phyloP scores from a whole-genome alignment of 2,888 invertebrate species.

The Xanthorhoe designata region DNA sequence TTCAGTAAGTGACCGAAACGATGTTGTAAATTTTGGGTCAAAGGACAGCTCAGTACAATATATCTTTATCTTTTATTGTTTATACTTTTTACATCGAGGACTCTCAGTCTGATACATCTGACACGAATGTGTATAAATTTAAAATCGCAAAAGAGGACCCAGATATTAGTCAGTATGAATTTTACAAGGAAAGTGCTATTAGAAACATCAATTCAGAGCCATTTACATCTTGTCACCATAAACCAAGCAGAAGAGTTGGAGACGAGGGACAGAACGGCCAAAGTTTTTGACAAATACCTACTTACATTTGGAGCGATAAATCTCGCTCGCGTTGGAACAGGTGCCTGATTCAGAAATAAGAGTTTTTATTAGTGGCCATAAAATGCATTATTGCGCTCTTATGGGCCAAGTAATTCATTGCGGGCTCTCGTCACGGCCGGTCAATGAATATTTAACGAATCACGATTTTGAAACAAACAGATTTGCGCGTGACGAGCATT shows the following conservation, averaged over 20 bases:
- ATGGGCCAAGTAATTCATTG: conserved; percentile 12
- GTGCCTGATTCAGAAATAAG: conserved; percentile 11
- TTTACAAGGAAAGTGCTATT: neutral
- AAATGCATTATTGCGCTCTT: conserved; percentile 19
- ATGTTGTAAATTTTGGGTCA: neutral
- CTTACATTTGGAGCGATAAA: conserved; percentile 16
- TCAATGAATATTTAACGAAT: conserved; percentile 15
- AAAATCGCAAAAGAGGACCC: neutral
- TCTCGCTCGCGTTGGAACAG: conserved; percentile 10
- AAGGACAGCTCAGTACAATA: too few relatives aligned
- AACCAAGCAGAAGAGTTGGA: neutral
- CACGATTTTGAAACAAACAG: conserved; percentile 9
- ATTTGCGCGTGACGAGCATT: neutral
- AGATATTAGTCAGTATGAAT: neutral
- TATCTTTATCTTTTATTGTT: too few relatives aligned
- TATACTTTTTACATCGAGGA: too few relatives aligned
- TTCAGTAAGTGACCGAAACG: neutral
- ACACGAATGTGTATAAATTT: too few relatives aligned
- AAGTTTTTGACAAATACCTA: conserved; percentile 19
- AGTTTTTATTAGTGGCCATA: conserved; percentile 20
- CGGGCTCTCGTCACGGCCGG: conserved; percentile 4
- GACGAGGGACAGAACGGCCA: conserved; percentile 6
- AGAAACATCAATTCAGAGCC: neutral
- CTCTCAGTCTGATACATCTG: too few relatives aligned
- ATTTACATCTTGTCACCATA: neutral